Conservation (phyloP, 2,888 invertebrate genomes). For the Drosophila barbarae region DNA sequence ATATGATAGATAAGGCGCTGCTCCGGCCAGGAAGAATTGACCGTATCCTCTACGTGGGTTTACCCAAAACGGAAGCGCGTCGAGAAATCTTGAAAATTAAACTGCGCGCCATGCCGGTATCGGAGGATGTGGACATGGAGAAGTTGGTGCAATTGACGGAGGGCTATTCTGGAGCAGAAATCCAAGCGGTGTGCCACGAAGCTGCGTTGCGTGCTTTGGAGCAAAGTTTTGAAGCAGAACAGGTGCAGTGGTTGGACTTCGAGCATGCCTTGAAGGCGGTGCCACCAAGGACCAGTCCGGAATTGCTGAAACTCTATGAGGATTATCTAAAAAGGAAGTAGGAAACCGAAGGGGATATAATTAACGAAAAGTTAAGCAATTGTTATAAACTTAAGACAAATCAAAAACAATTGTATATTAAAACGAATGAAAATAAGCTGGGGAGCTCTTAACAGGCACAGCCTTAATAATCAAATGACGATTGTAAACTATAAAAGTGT, state of each 20-base stretch:
- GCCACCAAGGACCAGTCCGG: conserved; percentile 87
- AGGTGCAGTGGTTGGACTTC: conserved; percentile 87
- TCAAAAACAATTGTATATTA: neutral
- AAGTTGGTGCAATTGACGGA: conserved; percentile 85
- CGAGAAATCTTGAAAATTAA: conserved; percentile 90
- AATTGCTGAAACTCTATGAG: conserved; percentile 87
- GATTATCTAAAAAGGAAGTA: conserved; percentile 81
- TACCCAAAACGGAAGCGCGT: conserved; percentile 91
- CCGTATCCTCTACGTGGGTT: conserved; percentile 93
- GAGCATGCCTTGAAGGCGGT: conserved; percentile 85
- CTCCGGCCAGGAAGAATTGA: conserved; percentile 95
- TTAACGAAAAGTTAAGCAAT: neutral
- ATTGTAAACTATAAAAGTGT: conserved; percentile 7
- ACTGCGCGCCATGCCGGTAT: conserved; percentile 86
- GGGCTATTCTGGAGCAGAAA: conserved; percentile 96
- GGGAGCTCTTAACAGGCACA: neutral
- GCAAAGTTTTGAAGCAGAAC: conserved; percentile 84
- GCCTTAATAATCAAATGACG: neutral
- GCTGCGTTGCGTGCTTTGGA: conserved; percentile 93
- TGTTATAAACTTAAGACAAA: neutral
- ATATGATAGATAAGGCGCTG: conserved; percentile 95
- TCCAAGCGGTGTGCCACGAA: conserved; percentile 93
- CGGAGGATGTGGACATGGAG: conserved; percentile 84
- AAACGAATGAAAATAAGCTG: neutral
- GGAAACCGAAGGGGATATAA: neutral